Conservation (phyloP, 2,113 vertebrate genomes). For the Blennius ocellaris region DNA sequence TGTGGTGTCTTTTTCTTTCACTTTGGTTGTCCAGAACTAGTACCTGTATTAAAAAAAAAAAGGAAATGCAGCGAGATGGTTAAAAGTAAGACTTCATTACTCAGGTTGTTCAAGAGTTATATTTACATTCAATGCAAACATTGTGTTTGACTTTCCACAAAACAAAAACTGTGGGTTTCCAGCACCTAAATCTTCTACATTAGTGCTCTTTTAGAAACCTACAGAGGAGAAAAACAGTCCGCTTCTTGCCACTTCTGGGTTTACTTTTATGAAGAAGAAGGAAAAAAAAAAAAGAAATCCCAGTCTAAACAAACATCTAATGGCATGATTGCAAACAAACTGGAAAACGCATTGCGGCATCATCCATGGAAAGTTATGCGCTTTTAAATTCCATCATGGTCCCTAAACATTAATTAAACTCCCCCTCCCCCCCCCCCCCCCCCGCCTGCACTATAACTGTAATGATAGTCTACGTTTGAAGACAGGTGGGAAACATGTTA, state of each 20-base stretch:
- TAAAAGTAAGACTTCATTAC: too few relatives aligned
- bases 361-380: slow-evolving; percentile 5
- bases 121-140: too few relatives aligned
- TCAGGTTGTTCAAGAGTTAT: too few relatives aligned
- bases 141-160: too few relatives aligned
- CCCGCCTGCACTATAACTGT: slow-evolving; percentile 17
- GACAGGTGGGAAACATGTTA: slow-evolving; percentile 28
- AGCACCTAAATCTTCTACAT: background rate
- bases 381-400: slow-evolving; percentile 8
- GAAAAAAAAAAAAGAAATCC: slow-evolving; percentile 6
- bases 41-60: slow-evolving; percentile 76
- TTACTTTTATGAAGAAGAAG: background rate
- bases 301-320: slow-evolving; percentile 15
- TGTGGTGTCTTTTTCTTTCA: slow-evolving; percentile 21
- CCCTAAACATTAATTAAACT: slow-evolving; percentile 8
- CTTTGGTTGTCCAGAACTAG: slow-evolving; percentile 72
- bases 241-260: background rate
- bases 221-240: background rate
- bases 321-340: slow-evolving; percentile 12
- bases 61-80: too few relatives aligned
- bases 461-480: slow-evolving; percentile 3
- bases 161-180: background rate
- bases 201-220: background rate
- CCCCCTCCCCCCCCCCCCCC: slow-evolving; percentile 3
- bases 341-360: slow-evolving; percentile 13